Evolutionary conservation across 2,888 invertebrate species (phyloP).

Genomic region (Flexamia atlantica): DNA sequence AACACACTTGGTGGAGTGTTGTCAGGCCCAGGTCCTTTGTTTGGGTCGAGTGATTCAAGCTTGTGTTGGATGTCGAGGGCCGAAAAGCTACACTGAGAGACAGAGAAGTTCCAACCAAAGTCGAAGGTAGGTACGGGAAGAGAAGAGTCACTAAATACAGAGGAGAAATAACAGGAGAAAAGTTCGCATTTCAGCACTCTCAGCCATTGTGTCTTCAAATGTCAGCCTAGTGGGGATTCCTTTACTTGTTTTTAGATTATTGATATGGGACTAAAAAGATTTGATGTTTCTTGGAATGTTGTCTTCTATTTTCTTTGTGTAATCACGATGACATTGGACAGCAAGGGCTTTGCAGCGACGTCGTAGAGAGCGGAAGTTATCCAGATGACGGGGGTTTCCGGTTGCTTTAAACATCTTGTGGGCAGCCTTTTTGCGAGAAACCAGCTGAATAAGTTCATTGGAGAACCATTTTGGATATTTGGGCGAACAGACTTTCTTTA

Average conservation of each 20-base stretch:
- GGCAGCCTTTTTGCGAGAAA: constrained; percentile 22
- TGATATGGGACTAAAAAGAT: constrained; percentile 34
- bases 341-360: constrained; percentile 5
- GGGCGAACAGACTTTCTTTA: not conserved
- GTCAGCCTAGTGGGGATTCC: not conserved
- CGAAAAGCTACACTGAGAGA: not conserved
- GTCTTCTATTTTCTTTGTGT: not conserved
- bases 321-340: not conserved
- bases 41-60: constrained; percentile 1
- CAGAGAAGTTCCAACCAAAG: not conserved
- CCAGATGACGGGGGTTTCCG: not conserved
- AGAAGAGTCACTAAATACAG: not conserved
- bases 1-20: constrained; percentile 5
- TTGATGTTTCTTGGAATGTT: constrained; percentile 5
- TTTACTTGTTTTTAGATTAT: not conserved
- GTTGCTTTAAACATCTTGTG: not conserved
- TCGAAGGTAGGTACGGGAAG: not conserved
- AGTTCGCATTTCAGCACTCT: constrained; percentile 50
- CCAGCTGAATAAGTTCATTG: not conserved
- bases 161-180: constrained; percentile 25
- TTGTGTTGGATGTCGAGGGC: not conserved
- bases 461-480: constrained; percentile 27
- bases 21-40: constrained; percentile 22
- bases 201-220: not conserved
- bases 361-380: not conserved